Conservation (phyloP, 1,140 invertebrate species). For the Acyrthosiphon pisum region DNA sequence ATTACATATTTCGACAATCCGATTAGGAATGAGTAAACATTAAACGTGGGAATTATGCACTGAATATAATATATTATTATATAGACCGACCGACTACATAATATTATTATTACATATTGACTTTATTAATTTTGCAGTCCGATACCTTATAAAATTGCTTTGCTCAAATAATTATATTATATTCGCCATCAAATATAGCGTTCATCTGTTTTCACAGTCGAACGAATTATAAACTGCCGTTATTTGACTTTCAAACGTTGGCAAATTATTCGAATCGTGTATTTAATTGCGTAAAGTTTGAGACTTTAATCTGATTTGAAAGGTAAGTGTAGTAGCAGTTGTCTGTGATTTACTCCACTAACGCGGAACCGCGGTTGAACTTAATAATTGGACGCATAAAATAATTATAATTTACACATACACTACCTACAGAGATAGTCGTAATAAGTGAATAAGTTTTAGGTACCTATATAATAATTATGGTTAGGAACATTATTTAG, state of each 20-base stretch:
- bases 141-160: neutral
- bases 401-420: neutral
- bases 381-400: neutral
- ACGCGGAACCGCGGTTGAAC: neutral
- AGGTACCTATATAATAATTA: neutral
- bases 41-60: neutral
- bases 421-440: neutral
- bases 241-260: slow-evolving; percentile 31
- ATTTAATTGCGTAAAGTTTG: slow-evolving; percentile 30
- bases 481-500: neutral
- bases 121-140: neutral
- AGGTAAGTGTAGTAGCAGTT: neutral
- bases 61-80: neutral
- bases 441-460: neutral
- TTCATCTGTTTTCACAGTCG: neutral
- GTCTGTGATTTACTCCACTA: neutral
- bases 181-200: neutral
- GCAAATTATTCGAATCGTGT: slow-evolving; percentile 19
- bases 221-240: slow-evolving; percentile 2
- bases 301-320: slow-evolving; percentile 40
- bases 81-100: neutral
- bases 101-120: neutral
- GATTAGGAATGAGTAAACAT: neutral
- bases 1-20: neutral
- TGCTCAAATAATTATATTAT: neutral